These are phyloP conservation scores for Vanessa atalanta DNA, from an alignment of 1,140 invertebrate genomes.

Conservation along the genomic window DNA sequence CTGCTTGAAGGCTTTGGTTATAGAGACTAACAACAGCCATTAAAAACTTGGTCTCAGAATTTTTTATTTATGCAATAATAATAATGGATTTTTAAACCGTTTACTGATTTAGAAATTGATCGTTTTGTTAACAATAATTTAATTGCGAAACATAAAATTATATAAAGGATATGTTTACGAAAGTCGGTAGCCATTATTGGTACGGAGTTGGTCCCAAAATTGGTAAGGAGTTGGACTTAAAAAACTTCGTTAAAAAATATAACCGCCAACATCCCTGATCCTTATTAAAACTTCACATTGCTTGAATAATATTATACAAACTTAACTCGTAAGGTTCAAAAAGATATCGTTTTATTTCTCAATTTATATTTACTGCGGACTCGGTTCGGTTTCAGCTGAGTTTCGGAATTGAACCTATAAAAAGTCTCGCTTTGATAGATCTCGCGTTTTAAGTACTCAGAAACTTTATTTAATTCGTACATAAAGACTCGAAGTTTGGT, in stretches of 20 bases:
- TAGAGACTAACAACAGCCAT: slow-evolving; percentile 15
- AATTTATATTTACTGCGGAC: slow-evolving; percentile 26
- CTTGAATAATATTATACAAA: slow-evolving; percentile 1
- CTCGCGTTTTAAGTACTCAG: slow-evolving; percentile 13
- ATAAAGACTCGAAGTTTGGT: background rate
- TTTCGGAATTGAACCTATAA: slow-evolving; percentile 27
- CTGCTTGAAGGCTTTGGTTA: slow-evolving; percentile 3
- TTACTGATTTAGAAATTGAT: background rate
- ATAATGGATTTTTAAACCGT: background rate
- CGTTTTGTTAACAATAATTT: too few relatives aligned
- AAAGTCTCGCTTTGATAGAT: slow-evolving; percentile 24
- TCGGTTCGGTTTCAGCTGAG: slow-evolving; percentile 12
- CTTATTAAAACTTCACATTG: slow-evolving; percentile 10
- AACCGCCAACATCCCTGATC: background rate
- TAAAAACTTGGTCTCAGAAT: slow-evolving; percentile 24
- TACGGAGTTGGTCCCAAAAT: too few relatives aligned
- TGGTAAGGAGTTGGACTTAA: background rate
- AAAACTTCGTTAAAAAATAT: background rate
- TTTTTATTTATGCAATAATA: slow-evolving; percentile 24
- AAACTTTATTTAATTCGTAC: slow-evolving; percentile 15
- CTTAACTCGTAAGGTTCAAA: background rate
- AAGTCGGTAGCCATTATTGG: too few relatives aligned
- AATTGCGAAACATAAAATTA: too few relatives aligned
- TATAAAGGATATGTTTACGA: too few relatives aligned
- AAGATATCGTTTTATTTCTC: slow-evolving; percentile 23